These are phyloP conservation scores for Drosophila tristis DNA, from an alignment of 1,140 invertebrate species.

Conservation along the genomic window DNA sequence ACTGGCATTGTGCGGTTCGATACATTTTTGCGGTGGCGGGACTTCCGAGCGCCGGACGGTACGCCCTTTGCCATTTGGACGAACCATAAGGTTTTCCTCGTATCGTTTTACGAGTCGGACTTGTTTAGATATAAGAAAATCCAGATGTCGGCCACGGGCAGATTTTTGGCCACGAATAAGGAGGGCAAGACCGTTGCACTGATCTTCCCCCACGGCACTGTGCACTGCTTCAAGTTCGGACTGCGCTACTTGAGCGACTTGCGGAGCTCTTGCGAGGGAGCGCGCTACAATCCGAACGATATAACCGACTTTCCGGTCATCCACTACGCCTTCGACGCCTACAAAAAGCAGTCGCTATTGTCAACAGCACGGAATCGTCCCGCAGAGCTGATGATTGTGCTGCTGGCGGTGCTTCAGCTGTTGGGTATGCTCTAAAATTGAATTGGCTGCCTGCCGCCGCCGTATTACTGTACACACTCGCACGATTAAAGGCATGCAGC, in stretches of 20 bases:
- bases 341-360: background rate
- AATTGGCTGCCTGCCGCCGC: too few species aligned
- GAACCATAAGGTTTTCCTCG: background rate
- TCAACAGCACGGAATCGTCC: too few species aligned
- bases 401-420: too few species aligned
- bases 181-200: background rate
- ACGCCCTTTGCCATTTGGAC: conserved; percentile 20
- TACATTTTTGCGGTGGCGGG: background rate
- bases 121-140: background rate
- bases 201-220: background rate
- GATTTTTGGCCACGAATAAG: background rate
- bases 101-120: conserved; percentile 9
- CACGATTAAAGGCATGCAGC: too few species aligned
- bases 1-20: background rate
- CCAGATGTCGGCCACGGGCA: too few species aligned
- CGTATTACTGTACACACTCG: too few species aligned
- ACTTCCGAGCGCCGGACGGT: background rate
- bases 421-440: too few species aligned
- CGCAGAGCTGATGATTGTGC: too few species aligned
- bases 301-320: conserved; percentile 9
- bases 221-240: conserved; percentile 29
- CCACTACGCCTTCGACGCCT: background rate
- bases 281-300: background rate
- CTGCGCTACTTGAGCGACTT: conserved; percentile 22
- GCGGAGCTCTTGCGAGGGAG: background rate